Conservation (phyloP, 37 sponge, comb jelly and placozoan species). For the Amphimedon queenslandica region DNA sequence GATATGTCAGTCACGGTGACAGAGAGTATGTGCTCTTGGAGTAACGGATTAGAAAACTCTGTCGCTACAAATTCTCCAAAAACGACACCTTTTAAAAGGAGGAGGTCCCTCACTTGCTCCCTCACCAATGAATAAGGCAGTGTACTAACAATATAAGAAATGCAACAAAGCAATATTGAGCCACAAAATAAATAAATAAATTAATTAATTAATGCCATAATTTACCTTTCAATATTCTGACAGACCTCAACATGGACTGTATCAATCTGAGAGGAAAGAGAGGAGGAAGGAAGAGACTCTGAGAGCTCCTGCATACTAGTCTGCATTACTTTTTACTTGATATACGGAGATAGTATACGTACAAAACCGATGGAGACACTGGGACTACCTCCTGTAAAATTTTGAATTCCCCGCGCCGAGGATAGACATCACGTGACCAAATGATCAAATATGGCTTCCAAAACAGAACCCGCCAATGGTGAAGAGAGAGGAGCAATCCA, state of each 20-base stretch:
- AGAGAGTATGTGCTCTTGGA: constrained; percentile 64
- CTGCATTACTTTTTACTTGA: no score
- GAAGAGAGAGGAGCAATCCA: background rate
- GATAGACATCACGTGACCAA: background rate
- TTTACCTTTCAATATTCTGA: constrained; percentile 39
- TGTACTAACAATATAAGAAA: no score
- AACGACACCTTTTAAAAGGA: constrained; percentile 15
- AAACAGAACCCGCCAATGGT: background rate
- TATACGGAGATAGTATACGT: no score
- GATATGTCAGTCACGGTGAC: constrained; percentile 47
- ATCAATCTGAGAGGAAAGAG: background rate
- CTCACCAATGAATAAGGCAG: constrained; percentile 17
- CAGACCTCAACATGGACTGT: constrained; percentile 75
- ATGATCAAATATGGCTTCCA: background rate
- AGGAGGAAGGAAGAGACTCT: background rate
- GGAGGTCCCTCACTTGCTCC: constrained; percentile 20
- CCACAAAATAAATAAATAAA: background rate
- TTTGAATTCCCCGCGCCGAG: background rate
- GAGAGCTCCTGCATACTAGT: background rate
- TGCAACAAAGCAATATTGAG: no score
- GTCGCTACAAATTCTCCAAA: constrained; percentile 47
- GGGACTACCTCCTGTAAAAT: background rate
- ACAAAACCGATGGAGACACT: no score
- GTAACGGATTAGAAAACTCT: constrained; percentile 76
- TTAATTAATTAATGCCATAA: background rate